These are phyloP conservation scores for Sesamia inferens DNA, from an alignment of 2,888 invertebrate species.

Conservation along the genomic window DNA sequence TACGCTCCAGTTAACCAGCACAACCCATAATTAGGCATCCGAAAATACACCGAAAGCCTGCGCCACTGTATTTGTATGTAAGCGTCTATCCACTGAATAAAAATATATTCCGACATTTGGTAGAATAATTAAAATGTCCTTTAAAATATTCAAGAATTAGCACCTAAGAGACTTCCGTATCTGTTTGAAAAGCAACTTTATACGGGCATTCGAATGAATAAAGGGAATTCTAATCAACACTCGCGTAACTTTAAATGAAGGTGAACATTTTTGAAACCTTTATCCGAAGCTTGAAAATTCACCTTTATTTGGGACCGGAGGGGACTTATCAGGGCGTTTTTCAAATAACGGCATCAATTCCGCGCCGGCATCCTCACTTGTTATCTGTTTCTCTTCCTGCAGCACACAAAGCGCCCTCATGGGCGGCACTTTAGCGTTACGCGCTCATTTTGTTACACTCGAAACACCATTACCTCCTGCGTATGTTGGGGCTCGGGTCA, in stretches of 20 bases:
- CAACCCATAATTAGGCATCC: constrained; percentile 62
- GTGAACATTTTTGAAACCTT: constrained; percentile 81
- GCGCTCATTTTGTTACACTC: constrained; percentile 78
- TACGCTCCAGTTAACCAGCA: constrained; percentile 56
- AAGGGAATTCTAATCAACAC: constrained; percentile 79
- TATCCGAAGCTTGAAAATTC: constrained; percentile 75
- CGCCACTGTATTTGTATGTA: constrained; percentile 14
- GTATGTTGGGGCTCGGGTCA: constrained; percentile 57
- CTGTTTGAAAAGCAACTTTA: constrained; percentile 68
- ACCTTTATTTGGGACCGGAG: constrained; percentile 80
- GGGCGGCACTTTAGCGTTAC: constrained; percentile 73
- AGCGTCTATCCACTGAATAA: constrained; percentile 25
- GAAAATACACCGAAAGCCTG: constrained; percentile 51
- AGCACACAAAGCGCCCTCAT: constrained; percentile 73
- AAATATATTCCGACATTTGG: constrained; percentile 32
- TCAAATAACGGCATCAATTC: constrained; percentile 84
- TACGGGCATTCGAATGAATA: constrained; percentile 70
- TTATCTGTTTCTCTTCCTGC: constrained; percentile 83
- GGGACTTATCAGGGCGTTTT: constrained; percentile 84
- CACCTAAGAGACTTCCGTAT: constrained; percentile 52
- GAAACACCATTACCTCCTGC: constrained; percentile 74
- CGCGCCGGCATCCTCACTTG: constrained; percentile 78
- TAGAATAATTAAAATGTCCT: constrained; percentile 40
- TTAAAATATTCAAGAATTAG: constrained; percentile 43
- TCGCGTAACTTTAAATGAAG: constrained; percentile 80